phyloP scores from a whole-genome alignment of 2,888 invertebrate species.

The Hypercompe scribonia region DNA sequence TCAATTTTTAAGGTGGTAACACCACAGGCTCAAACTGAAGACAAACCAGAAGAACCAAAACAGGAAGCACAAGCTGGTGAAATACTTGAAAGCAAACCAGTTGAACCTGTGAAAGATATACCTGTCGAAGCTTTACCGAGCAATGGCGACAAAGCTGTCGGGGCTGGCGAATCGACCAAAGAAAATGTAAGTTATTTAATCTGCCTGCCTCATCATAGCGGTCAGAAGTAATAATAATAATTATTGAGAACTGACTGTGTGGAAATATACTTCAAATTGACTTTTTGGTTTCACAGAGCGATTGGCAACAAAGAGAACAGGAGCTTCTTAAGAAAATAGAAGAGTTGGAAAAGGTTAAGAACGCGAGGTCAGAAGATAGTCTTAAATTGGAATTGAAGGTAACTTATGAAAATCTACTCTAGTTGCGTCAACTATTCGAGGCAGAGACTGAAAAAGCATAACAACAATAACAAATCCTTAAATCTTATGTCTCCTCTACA shows the following conservation, averaged over 20 bases:
- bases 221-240: too few relatives aligned
- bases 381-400: constrained; percentile 76
- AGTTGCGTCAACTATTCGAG: neutral
- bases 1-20: constrained; percentile 23
- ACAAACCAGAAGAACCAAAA: constrained; percentile 31
- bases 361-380: constrained; percentile 70
- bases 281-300: constrained; percentile 54
- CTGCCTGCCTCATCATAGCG: neutral
- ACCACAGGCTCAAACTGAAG: constrained; percentile 22
- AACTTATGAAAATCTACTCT: constrained; percentile 9
- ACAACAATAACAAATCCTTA: too few relatives aligned
- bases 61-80: constrained; percentile 29
- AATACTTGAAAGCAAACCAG: constrained; percentile 18
- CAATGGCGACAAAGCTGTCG: constrained; percentile 14
- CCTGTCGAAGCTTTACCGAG: constrained; percentile 24
- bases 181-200: constrained; percentile 30
- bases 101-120: constrained; percentile 17
- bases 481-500: too few relatives aligned
- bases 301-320: constrained; percentile 76
- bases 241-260: too few relatives aligned
- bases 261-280: too few relatives aligned
- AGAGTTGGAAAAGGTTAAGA: constrained; percentile 73
- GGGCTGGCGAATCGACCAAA: constrained; percentile 16
- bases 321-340: constrained; percentile 78
- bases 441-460: too few relatives aligned